phyloP scores from a whole-genome alignment of 2,797 vertebrate genomes.

The Epinephelus coioides region DNA sequence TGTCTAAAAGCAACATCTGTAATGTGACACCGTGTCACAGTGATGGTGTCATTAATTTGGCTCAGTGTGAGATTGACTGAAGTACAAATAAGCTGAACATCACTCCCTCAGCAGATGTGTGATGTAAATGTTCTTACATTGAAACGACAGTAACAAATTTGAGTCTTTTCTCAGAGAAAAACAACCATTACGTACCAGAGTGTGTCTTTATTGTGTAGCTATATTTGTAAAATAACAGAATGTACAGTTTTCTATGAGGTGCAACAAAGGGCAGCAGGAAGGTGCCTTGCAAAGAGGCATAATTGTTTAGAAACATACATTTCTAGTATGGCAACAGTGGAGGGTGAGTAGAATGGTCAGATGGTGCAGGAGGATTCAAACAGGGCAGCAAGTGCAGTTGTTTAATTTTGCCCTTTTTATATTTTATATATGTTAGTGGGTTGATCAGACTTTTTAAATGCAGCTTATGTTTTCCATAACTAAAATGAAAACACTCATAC shows the following conservation, averaged over 20 bases:
- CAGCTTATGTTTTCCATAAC: background rate
- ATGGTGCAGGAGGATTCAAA: conserved; percentile 25
- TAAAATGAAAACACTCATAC: background rate
- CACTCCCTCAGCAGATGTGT: background rate
- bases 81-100: background rate
- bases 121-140: background rate
- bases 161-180: conserved; percentile 2
- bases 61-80: conserved; percentile 15
- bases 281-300: conserved; percentile 20
- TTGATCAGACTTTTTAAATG: background rate
- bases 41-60: background rate
- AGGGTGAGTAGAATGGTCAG: conserved; percentile 12
- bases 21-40: conserved; percentile 24
- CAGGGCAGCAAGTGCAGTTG: background rate
- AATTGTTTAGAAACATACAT: conserved; percentile 65
- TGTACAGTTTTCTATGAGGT: conserved; percentile 26
- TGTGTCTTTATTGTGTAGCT: conserved; percentile 21
- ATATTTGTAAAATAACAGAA: conserved; percentile 33
- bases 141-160: background rate
- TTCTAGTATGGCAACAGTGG: conserved; percentile 31
- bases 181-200: background rate
- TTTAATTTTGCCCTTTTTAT: background rate
- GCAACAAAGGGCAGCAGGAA: conserved; percentile 43
- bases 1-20: conserved; percentile 31
- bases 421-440: background rate